Evolutionary conservation across 2,113 vertebrate genomes (phyloP), one percentile per base, ranked within the genome.

Genomic region (Scartelaos histophorus): DNA sequence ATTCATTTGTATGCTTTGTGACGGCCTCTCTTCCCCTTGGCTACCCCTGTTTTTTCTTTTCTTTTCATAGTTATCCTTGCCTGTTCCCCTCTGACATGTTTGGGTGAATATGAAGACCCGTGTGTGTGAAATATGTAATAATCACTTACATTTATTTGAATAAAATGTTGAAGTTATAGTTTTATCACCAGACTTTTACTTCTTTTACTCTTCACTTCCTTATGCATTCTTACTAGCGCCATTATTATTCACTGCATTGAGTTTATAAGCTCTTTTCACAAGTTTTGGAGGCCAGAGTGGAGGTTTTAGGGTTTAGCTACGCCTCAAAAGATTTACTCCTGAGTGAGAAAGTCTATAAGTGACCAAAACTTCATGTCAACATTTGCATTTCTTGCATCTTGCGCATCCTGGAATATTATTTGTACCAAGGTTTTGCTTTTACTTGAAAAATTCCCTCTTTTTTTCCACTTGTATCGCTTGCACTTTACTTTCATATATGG

Each of bases 61-160:
- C 54, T 65, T 22, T 43, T 21, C 21, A 9, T 4, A 38, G 17
- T 19, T 17, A 19, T 47, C 38, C 81, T 71, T 75, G 65, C 70
- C 22, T 57, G 56, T 88, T 76, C 78, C 38, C 76, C 45, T 73
- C 78, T 58, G 83, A 82, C 64, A 68, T 81, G 81, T 29, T 80
- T 13, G 75, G 66, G 57, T 84, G 88, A 89, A 45, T 69, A 76
- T 49, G 51, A 75, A 46, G 16, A 43, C 1, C 38, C 10, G 7
- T 29, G 29, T 2, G 29, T 29, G 29, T 29, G 29, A 29, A 29
- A 29, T 29, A 29, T 29, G 29, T 29, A 43, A 7, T 6, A 43
- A 7, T 43, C 38, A 11, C 7, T 43, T 10, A 43, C 7, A 43
- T 43, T 43, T 43, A 43, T 43, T 9, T 43, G 38, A 43, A 43